Evolutionary conservation across 2,113 vertebrate species (phyloP), one percentile per base, ranked within the genome.

Genomic region (Gadus chalcogrammus): DNA sequence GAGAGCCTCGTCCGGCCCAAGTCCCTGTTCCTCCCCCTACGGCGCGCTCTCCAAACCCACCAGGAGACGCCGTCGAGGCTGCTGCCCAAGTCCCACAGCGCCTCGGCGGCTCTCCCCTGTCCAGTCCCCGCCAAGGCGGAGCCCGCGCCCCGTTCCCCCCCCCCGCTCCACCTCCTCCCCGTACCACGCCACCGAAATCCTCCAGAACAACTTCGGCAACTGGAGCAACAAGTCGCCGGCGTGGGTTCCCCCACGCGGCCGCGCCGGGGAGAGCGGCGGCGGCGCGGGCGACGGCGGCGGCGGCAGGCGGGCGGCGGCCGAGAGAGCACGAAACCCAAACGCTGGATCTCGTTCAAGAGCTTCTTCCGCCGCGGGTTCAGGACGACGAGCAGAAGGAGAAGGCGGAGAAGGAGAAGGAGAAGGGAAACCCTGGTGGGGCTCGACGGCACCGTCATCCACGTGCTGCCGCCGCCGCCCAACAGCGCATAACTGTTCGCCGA

Each of bases 311-410:
- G 60, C 77, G 31, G 65, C 72, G 56, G 69, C 89, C 5, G 92
- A 94, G n/a, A n/a, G 0, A 93, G 91, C 0, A 91, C 93, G 0
- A 98, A 98, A 72, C 96, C 98, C 35, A 98, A 98, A 28, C 96
- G 98, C 42, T 99, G 97, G 98, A 99, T 99, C 74, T 99, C 98
- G 0, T 99, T 99, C 71, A 99, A 98, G 88, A 99, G 97, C 81
- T 98, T 99, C 85, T 99, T 99, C 74, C 96, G 95, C 75, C 92
- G 98, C 91, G 95, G 79, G 99, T 95, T 84, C 91, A 95, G 0
- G 97, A 98, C 0, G 95, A 97, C 0, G 98, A 98, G 42, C 90
- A 88, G 73, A 88, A 74, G 69, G 96, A 96, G 5, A 95, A 95
- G 52, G 85, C 79, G 38, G 95, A 97, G 69, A 92, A 88, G 1